Base-by-base conservation (phyloP, 2,888 invertebrate species). In the Tiliacea citrago region DNA sequence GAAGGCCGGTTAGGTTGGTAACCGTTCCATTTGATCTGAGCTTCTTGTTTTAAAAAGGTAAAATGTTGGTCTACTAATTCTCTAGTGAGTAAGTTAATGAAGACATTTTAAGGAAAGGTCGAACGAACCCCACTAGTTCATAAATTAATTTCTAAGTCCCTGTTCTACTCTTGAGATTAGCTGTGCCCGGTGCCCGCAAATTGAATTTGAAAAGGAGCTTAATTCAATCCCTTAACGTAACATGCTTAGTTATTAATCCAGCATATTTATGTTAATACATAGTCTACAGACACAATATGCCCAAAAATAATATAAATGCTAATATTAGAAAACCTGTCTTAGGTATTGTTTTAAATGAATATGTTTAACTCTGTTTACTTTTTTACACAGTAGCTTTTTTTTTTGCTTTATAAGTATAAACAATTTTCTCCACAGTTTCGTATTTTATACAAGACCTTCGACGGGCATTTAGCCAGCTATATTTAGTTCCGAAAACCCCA, bases 121-220 rank as follows among this genome's bases (percentile, higher is more conserved):
- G 21, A 68, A 63, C 49, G 21, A 68, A 63, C 42, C 35, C 47
- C 24, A 77, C 61, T 53, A 51, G 39, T 29, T 75, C 49, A 81
- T 80, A 68, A 63, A 80, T 66, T 71, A 73, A 68, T 76, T 68
- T 66, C 29, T 68, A 58, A 72, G 72, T 49, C 61, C 42, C 71
- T n/a, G n/a, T n/a, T n/a, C n/a, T n/a, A n/a, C n/a, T 67, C 71
- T 55, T 57, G 63, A 72, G 57, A 66, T 58, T 60, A 53, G 68
- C 67, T 63, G 63, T 39, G 66, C 68, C 24, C 66, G 58, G 60
- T 69, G 57, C 58, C 72, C 65, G 58, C 74, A 81, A 85, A 88
- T 86, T 86, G 74, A 85, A 84, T 88, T 79, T 73, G 73, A 75
- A 84, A 80, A 81, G 71, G 84, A 67, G 83, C 66, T 76, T 77